These are phyloP conservation scores for Hydrochoerus hydrochaeris DNA, from an alignment of 2,113 vertebrate genomes.

Conservation along the genomic window DNA sequence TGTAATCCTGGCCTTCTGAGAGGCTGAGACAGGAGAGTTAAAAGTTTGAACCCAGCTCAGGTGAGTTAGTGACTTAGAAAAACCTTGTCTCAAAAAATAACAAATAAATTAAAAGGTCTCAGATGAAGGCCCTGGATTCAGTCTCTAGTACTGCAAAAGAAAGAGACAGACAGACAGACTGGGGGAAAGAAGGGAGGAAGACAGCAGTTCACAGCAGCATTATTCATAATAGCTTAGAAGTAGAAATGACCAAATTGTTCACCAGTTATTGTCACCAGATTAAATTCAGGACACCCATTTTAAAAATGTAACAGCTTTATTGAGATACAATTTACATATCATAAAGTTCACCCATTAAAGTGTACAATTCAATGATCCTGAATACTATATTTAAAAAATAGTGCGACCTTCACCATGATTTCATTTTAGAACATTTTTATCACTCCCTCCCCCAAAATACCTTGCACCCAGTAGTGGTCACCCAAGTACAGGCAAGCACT, in stretches of 20 bases:
- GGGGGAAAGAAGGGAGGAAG: not conserved
- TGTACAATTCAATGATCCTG: not conserved
- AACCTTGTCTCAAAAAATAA: not conserved
- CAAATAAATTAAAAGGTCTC: not conserved
- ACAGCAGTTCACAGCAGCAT: not conserved
- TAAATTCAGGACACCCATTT: constrained; percentile 18
- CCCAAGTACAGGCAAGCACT: not conserved
- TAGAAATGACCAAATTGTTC: constrained; percentile 15
- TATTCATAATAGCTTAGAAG: constrained; percentile 18
- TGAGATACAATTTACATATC: not conserved
- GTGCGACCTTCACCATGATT: not conserved
- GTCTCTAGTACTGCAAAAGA: not conserved
- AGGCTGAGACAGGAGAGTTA: not conserved
- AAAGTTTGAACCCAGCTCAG: not conserved
- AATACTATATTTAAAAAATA: not conserved
- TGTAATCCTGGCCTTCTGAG: not conserved
- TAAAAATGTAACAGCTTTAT: constrained; percentile 12
- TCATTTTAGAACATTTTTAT: constrained; percentile 32
- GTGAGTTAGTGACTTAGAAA: not conserved
- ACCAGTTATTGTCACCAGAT: not conserved
- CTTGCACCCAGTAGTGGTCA: not conserved
- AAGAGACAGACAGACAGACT: not conserved
- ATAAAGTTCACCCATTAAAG: constrained; percentile 46
- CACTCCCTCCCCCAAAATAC: not conserved
- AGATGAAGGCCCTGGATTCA: not conserved